Conservation (phyloP, 2,888 invertebrate genomes). For the Lepidonotus clava region DNA sequence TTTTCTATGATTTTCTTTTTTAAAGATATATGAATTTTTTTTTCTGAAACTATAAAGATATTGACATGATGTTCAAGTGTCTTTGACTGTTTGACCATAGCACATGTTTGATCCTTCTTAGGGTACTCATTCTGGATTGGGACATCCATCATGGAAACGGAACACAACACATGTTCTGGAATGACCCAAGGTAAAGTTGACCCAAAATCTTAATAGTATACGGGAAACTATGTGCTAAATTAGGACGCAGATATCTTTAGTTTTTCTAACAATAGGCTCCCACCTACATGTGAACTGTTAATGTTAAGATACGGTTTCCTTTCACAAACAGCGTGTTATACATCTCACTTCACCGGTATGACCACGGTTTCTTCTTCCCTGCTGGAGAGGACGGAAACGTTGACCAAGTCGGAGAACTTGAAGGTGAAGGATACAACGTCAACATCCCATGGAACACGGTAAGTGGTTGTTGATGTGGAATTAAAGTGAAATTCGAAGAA, state of each 20-base stretch:
- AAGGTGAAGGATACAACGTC: slow-evolving; percentile 86
- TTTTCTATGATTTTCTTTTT: too few species aligned
- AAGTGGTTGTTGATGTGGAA: slow-evolving; percentile 4
- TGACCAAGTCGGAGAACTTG: slow-evolving; percentile 85
- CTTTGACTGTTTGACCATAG: too few species aligned
- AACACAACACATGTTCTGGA: slow-evolving; percentile 83
- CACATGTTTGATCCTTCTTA: slow-evolving; percentile 66
- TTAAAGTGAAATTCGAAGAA: too few species aligned
- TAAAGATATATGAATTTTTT: too few species aligned
- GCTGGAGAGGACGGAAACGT: slow-evolving; percentile 84
- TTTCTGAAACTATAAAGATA: too few species aligned
- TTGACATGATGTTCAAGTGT: too few species aligned
- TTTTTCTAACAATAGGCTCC: background rate
- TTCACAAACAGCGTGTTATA: slow-evolving; percentile 85
- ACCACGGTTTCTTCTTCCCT: slow-evolving; percentile 93
- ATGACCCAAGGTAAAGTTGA: slow-evolving; percentile 84
- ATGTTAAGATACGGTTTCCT: background rate
- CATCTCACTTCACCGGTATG: slow-evolving; percentile 95
- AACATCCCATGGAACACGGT: slow-evolving; percentile 92
- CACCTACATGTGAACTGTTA: background rate
- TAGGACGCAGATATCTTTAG: background rate
- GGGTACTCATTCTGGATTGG: slow-evolving; percentile 94
- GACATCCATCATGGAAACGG: slow-evolving; percentile 98
- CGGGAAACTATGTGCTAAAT: background rate
- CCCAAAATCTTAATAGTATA: too few species aligned